Evolutionary conservation across 1,140 invertebrate species (phyloP).

Genomic region (Listronotus oregonensis): DNA sequence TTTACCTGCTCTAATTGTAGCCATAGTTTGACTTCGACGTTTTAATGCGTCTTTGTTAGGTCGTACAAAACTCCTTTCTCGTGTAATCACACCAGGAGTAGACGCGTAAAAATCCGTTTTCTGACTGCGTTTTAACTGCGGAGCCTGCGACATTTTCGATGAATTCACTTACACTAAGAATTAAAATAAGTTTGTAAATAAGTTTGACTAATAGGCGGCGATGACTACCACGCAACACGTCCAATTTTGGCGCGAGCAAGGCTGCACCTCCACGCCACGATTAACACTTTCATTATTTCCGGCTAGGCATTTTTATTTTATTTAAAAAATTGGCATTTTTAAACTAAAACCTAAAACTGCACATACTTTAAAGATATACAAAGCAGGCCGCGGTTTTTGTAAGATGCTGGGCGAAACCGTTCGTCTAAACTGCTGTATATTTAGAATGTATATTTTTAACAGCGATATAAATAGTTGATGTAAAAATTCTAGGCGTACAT

Average conservation of each 20-base stretch:
- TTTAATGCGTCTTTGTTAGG: slow-evolving; percentile 52
- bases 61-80: slow-evolving; percentile 53
- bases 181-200: slow-evolving; percentile 35
- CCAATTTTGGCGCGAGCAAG: slow-evolving; percentile 49
- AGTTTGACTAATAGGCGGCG: slow-evolving; percentile 37
- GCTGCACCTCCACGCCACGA: slow-evolving; percentile 34
- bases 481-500: slow-evolving; percentile 33
- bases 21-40: slow-evolving; percentile 62
- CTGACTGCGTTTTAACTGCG: slow-evolving; percentile 50
- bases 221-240: slow-evolving; percentile 45
- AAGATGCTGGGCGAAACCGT: slow-evolving; percentile 19
- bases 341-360: slow-evolving; percentile 1
- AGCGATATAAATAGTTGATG: slow-evolving; percentile 45
- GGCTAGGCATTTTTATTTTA: slow-evolving; percentile 13
- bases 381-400: slow-evolving; percentile 15
- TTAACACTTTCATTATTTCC: slow-evolving; percentile 38
- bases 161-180: slow-evolving; percentile 32
- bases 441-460: slow-evolving; percentile 49
- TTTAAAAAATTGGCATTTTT: slow-evolving; percentile 6
- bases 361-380: not conserved
- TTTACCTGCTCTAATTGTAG: slow-evolving; percentile 63
- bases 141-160: slow-evolving; percentile 28
- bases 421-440: slow-evolving; percentile 37
- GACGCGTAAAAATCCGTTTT: slow-evolving; percentile 48
- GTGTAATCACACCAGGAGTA: slow-evolving; percentile 38